These are phyloP conservation scores for Tupaia chinensis DNA, from an alignment of 2,113 vertebrate genomes.

Conservation along the genomic window DNA sequence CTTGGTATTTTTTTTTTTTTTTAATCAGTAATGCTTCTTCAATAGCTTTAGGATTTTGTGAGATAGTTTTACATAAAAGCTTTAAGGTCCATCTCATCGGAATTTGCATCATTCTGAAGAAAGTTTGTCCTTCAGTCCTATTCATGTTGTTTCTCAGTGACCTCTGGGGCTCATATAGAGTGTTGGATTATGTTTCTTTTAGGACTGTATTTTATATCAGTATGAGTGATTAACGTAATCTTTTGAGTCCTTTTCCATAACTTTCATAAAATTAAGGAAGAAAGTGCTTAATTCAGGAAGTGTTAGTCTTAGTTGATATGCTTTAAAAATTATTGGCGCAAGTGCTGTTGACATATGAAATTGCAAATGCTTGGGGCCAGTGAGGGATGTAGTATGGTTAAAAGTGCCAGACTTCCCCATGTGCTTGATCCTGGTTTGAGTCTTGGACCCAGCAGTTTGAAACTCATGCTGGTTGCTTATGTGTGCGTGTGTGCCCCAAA, in stretches of 20 bases:
- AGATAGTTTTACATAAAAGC: slow-evolving; percentile 18
- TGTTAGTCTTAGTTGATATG: background rate
- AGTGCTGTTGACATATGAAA: background rate
- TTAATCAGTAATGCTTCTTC: background rate
- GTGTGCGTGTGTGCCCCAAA: no score
- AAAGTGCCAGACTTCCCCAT: no score
- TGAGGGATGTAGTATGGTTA: no score
- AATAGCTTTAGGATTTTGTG: background rate
- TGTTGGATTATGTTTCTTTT: background rate
- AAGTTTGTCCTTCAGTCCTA: background rate
- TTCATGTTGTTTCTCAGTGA: background rate
- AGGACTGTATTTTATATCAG: background rate
- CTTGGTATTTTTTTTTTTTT: slow-evolving; percentile 17
- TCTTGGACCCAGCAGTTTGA: no score
- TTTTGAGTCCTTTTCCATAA: background rate
- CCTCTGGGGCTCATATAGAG: background rate
- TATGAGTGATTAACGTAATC: background rate
- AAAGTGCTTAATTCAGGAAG: slow-evolving; percentile 20
- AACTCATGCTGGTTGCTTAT: no score
- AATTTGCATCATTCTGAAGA: background rate
- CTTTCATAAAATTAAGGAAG: slow-evolving; percentile 27
- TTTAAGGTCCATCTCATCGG: background rate
- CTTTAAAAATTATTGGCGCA: slow-evolving; percentile 50
- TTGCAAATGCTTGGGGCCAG: slow-evolving; percentile 17
- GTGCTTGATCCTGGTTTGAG: no score